Base-by-base conservation (phyloP, 1,140 invertebrate species). In the Bicyclus anynana region DNA sequence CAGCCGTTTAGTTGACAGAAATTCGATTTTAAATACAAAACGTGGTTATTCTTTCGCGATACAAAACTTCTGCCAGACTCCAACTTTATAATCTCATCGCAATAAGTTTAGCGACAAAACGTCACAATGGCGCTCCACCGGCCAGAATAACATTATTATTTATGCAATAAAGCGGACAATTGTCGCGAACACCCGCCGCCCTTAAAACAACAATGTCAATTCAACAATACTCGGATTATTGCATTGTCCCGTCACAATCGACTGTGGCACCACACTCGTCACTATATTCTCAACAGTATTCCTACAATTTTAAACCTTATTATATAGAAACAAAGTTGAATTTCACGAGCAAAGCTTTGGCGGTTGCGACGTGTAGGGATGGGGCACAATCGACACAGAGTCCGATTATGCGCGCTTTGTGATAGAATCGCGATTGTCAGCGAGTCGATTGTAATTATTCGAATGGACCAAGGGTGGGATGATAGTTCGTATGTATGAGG, bases 191-290 rank as follows among this genome's bases (percentile, higher is more conserved):
- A 76, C 71, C 70, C 68, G 74, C 80, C 84, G 74, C 81, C 82
- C 84, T 87, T 87, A 84, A 87, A 87, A 87, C 84, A 87, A 87
- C 84, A 87, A 87, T 87, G 83, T 84, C 80, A 74, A 80, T 71
- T 78, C 80, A 80, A 87, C 81, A 87, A 87, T 87, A 71, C 79
- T 40, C 70, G 79, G 80, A 87, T 87, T 87, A 84, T 87, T 87
- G 83, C 79, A 84, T 84, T 86, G 81, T 86, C 77, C 69, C 67
- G 73, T 75, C 72, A 82, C 77, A 85, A 82, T 80, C 79, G 76
- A 65, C 50, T 65, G 67, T 72, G 69, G 66, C 65, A 70, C 67
- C 62, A 58, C 60, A 72, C 59, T 55, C 66, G 61, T 62, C 70
- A 73, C 75, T 85, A 83, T 75, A 61, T 69, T 42, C 38, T 17